A percentile compares a stretch with the other conserved stretches of the same genome.
Evolutionary conservation across 2,797 vertebrate species (phyloP).

Genomic region (Labeo calbasu): DNA sequence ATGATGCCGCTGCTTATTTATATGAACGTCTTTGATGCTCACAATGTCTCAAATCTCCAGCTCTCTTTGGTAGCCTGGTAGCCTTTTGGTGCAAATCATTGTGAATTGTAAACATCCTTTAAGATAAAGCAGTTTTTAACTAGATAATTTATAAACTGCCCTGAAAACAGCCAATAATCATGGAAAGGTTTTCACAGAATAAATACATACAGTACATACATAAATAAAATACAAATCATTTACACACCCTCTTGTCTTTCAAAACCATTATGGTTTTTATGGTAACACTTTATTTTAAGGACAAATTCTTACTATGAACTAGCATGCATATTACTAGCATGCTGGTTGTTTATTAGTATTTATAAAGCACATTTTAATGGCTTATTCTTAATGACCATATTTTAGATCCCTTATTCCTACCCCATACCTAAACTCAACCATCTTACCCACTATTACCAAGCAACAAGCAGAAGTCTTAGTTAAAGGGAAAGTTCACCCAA

Average conservation of each 20-base stretch:
- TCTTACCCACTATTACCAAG: no score
- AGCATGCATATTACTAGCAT: no score
- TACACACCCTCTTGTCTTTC: not conserved
- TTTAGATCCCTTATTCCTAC: no score
- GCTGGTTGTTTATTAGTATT: no score
- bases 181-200: not conserved
- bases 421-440: no score
- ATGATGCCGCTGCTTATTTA: not conserved
- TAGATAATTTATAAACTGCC: not conserved
- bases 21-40: not conserved
- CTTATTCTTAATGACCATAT: no score
- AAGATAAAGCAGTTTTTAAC: not conserved
- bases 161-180: not conserved
- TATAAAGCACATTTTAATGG: no score
- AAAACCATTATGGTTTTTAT: no score
- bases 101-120: not conserved
- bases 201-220: not conserved
- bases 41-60: not conserved
- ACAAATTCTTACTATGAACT: no score
- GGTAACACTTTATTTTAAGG: no score
- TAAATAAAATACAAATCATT: not conserved
- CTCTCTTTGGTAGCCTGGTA: not conserved
- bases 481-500: no score
- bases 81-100: not conserved
- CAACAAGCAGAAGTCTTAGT: no score